Evolutionary conservation across 1,140 invertebrate genomes (phyloP).

Genomic region (Heterodera schachtii): DNA sequence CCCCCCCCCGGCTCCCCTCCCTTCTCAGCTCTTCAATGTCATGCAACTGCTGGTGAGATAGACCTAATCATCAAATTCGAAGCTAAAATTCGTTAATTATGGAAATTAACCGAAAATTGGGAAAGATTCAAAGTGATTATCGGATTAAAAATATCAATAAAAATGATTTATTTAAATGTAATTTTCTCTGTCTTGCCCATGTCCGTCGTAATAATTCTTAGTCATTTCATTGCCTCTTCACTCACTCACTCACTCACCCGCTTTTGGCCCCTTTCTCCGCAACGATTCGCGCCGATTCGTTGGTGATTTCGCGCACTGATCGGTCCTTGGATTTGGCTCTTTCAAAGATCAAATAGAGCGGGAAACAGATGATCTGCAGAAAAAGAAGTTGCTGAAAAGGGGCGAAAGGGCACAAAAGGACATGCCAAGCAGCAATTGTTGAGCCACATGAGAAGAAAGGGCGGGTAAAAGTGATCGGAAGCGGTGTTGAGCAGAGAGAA

Average conservation of each 20-base stretch:
- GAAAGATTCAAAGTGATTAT: too few relatives aligned
- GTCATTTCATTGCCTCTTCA: too few relatives aligned
- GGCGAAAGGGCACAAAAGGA: not conserved
- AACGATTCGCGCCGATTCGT: not conserved
- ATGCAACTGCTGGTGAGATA: too few relatives aligned
- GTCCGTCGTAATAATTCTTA: too few relatives aligned
- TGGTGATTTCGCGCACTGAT: slow-evolving; percentile 8
- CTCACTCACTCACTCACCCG: slow-evolving; percentile 12
- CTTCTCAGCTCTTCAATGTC: too few relatives aligned
- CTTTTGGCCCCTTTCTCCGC: slow-evolving; percentile 2
- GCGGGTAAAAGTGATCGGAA: slow-evolving; percentile 19
- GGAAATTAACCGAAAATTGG: too few relatives aligned
- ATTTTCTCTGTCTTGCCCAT: too few relatives aligned
- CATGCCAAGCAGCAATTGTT: slow-evolving; percentile 28
- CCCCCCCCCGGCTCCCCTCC: too few relatives aligned
- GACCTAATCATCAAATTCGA: too few relatives aligned
- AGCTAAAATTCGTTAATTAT: too few relatives aligned
- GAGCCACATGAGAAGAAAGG: slow-evolving; percentile 28
- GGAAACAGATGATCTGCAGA: slow-evolving; percentile 21
- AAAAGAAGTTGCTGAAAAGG: not conserved
- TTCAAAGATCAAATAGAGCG: slow-evolving; percentile 20
- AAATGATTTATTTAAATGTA: too few relatives aligned
- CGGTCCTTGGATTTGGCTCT: not conserved
- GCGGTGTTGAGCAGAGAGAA: slow-evolving; percentile 22
- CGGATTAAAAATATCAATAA: too few relatives aligned